Evolutionary conservation across 2,888 invertebrate species (phyloP).

Genomic region (Ryuthela nishihirai): DNA sequence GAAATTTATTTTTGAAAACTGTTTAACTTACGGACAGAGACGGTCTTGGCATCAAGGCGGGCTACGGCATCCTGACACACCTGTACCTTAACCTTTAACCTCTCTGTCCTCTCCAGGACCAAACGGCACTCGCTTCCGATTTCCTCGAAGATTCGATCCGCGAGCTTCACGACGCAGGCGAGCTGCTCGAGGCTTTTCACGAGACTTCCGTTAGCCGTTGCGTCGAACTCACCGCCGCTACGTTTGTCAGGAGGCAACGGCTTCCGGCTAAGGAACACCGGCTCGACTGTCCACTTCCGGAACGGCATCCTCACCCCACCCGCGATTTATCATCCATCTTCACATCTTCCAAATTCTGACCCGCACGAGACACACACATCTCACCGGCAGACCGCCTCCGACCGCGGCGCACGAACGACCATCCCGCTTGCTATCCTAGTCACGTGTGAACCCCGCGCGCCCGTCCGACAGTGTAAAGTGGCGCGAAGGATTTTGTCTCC

Average conservation of each 20-base stretch:
- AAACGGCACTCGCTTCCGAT: constrained; percentile 69
- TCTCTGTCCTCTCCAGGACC: constrained; percentile 68
- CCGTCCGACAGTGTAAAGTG: too few relatives aligned
- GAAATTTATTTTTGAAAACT: too few relatives aligned
- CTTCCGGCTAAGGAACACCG: constrained; percentile 69
- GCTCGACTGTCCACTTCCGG: constrained; percentile 77
- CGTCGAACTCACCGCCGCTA: constrained; percentile 71
- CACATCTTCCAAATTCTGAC: too few relatives aligned
- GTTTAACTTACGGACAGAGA: constrained; percentile 94
- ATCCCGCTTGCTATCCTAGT: too few relatives aligned
- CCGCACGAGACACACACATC: too few relatives aligned
- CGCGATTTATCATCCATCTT: too few relatives aligned
- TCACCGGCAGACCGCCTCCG: too few relatives aligned
- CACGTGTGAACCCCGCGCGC: too few relatives aligned
- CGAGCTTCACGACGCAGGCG: constrained; percentile 74
- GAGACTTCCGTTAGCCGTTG: constrained; percentile 79
- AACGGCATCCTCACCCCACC: constrained; percentile 81
- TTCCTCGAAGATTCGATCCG: constrained; percentile 81
- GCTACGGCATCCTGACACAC: constrained; percentile 67
- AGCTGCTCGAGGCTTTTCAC: constrained; percentile 79
- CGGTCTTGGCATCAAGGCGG: constrained; percentile 78
- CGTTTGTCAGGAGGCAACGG: constrained; percentile 52
- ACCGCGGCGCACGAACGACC: too few relatives aligned
- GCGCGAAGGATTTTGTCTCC: too few relatives aligned
- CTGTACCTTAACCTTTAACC: constrained; percentile 65